Percentiles rank a stretch among this genome's conserved stretches.
phyloP scores from a whole-genome alignment of 2,797 vertebrate genomes.

The Parambassis ranga region DNA sequence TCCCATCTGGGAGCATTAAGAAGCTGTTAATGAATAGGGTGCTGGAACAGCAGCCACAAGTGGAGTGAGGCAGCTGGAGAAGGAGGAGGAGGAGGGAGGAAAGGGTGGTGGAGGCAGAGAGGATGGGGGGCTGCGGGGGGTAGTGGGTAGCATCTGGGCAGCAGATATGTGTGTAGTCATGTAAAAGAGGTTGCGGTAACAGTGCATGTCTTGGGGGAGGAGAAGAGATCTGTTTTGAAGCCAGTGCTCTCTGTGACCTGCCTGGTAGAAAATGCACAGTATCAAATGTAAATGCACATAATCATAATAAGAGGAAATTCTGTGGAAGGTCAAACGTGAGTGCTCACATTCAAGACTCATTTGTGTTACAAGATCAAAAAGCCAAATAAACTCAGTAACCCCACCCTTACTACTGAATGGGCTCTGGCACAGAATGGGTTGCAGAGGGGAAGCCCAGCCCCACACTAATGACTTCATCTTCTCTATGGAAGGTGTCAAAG shows the following conservation, averaged over 20 bases:
- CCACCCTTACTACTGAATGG: not conserved
- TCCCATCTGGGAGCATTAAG: conserved; percentile 82
- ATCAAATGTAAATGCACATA: conserved; percentile 16
- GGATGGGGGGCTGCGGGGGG: conserved; percentile 13
- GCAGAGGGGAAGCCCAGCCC: conserved; percentile 4
- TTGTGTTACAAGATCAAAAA: conserved; percentile 21
- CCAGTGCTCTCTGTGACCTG: conserved; percentile 43
- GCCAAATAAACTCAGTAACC: conserved; percentile 35
- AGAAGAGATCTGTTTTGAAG: conserved; percentile 55
- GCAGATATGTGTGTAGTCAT: conserved; percentile 76
- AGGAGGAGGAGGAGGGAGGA: conserved; percentile 51
- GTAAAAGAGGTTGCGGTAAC: conserved; percentile 68
- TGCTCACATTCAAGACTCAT: conserved; percentile 22
- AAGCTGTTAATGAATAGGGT: conserved; percentile 82
- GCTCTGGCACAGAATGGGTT: not conserved
- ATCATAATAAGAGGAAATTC: conserved; percentile 9
- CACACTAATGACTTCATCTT: conserved; percentile 56
- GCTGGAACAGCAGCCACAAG: conserved; percentile 71
- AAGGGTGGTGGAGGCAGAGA: conserved; percentile 10
- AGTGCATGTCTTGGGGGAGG: conserved; percentile 52
- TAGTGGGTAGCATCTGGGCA: conserved; percentile 76
- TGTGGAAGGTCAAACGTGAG: conserved; percentile 28
- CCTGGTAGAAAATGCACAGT: not conserved
- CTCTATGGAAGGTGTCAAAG: conserved; percentile 56
- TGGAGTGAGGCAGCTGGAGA: conserved; percentile 66